These are phyloP conservation scores for Trichogramma evanescens DNA, from an alignment of 2,888 invertebrate genomes.

Conservation along the genomic window DNA sequence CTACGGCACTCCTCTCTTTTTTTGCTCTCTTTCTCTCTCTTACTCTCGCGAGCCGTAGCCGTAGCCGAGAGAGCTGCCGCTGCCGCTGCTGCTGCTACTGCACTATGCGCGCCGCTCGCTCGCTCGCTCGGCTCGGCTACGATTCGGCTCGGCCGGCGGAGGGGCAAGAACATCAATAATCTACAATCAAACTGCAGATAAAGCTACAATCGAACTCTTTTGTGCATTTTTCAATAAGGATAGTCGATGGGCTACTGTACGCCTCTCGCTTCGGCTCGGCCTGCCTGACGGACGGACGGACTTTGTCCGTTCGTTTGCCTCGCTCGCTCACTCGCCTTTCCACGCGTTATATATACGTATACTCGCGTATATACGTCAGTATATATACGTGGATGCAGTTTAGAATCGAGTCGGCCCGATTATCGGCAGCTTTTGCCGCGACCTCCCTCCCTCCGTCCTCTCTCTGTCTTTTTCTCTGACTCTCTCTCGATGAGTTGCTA, in stretches of 20 bases:
- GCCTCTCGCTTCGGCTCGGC: no score
- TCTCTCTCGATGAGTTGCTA: no score
- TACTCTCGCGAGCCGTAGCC: neutral
- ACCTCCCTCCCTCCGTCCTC: no score
- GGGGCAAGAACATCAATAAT: slow-evolving; percentile 47
- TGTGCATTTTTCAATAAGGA: slow-evolving; percentile 46
- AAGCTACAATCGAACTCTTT: slow-evolving; percentile 46
- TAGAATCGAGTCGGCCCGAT: no score
- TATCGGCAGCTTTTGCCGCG: no score
- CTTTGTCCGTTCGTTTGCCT: no score
- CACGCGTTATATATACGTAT: no score
- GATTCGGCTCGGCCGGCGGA: slow-evolving; percentile 40
- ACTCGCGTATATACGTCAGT: no score
- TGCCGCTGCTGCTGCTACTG: slow-evolving; percentile 1
- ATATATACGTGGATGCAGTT: no score
- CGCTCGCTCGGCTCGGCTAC: slow-evolving; percentile 23
- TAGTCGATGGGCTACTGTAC: slow-evolving; percentile 32
- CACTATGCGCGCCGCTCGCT: slow-evolving; percentile 19
- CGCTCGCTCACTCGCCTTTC: no score
- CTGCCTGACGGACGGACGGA: no score
- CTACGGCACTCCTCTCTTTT: slow-evolving; percentile 34
- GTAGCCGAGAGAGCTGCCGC: neutral
- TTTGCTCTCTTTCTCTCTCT: slow-evolving; percentile 22
- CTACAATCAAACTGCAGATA: slow-evolving; percentile 48
- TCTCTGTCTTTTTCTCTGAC: no score